These are phyloP conservation scores for Sympetrum striolatum DNA, from an alignment of 2,888 invertebrate genomes.

Conservation along the genomic window DNA sequence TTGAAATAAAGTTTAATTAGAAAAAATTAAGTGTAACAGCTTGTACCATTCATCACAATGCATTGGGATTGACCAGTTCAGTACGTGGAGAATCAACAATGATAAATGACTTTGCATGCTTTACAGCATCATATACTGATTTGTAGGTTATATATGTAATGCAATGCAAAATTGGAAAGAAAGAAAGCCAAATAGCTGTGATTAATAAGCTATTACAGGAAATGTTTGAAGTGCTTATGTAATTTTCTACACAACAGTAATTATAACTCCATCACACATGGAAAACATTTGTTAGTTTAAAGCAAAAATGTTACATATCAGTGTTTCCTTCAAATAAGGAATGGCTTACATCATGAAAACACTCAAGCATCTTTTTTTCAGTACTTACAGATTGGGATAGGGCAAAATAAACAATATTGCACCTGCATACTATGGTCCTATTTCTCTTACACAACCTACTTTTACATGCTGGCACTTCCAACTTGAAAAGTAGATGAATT, in stretches of 20 bases:
- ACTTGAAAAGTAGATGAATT: conserved; percentile 35
- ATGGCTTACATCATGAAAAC: conserved; percentile 37
- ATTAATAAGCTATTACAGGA: conserved; percentile 40
- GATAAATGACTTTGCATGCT: conserved; percentile 20
- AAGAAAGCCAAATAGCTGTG: conserved; percentile 42
- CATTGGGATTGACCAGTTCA: conserved; percentile 24
- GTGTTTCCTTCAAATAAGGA: conserved; percentile 35
- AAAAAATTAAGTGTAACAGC: conserved; percentile 3
- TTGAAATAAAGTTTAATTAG: neutral
- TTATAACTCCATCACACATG: conserved; percentile 38
- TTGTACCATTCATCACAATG: conserved; percentile 16
- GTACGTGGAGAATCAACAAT: conserved; percentile 23
- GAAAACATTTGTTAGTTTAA: conserved; percentile 39
- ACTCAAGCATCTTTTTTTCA: conserved; percentile 38
- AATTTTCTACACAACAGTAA: conserved; percentile 39
- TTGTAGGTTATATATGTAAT: conserved; percentile 41
- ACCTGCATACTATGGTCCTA: conserved; percentile 43
- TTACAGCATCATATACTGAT: conserved; percentile 31
- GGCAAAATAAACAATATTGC: conserved; percentile 41
- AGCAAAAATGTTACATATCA: conserved; percentile 43
- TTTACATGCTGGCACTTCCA: conserved; percentile 17
- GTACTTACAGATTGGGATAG: conserved; percentile 35
- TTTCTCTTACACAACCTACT: conserved; percentile 7
- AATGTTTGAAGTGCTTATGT: conserved; percentile 39
- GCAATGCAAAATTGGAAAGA: conserved; percentile 28